Base-by-base conservation (phyloP, 1,140 invertebrate genomes). In the Rhyzopertha dominica region DNA sequence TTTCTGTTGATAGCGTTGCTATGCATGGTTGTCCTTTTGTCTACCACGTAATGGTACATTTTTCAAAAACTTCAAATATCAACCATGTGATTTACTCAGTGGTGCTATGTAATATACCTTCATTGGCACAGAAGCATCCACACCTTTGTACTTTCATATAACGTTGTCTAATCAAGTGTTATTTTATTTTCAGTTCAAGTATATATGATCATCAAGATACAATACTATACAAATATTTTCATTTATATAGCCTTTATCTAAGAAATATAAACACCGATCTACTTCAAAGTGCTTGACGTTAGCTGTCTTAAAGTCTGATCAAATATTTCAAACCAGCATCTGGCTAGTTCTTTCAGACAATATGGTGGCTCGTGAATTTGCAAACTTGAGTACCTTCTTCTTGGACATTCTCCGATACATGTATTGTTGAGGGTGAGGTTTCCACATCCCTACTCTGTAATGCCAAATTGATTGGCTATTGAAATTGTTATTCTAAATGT, bases 221-320 rank as follows among this genome's bases (percentile, higher is more conserved):
- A 57, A 22, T n/a, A n/a, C n/a, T 31, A 58, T 37, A 32, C 16
- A 32, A 16, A 56, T 40, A 55, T 63, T 51, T 39, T 56, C 40
- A 32, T 32, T 32, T 10, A 32, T 32, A 32, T 32, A 7, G 8
- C 47, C 47, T 43, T 46, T 49, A 48, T 61, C 47, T 8, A 54
- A 32, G 47, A 61, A 25, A 39, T 61, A 57, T 26, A 59, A 47
- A 32, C 57, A 58, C 22, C 38, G 42, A 51, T 61, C 56, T 13
- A 49, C 54, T 25, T 23, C 10, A 22, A 50, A 60, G 44, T 49
- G 56, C 30, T 43, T 22, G 53, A 61, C 57, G 13, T 51, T 49
- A 23, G 7, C 7, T 8, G 9, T 14, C 31, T 32, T 32, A 43
- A 19, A 13, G 18, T 20, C 36, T 39, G 26, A 23, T 37, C 41